Evolutionary conservation across 2,113 vertebrate species (phyloP).

Genomic region (Polyodon spathula): DNA sequence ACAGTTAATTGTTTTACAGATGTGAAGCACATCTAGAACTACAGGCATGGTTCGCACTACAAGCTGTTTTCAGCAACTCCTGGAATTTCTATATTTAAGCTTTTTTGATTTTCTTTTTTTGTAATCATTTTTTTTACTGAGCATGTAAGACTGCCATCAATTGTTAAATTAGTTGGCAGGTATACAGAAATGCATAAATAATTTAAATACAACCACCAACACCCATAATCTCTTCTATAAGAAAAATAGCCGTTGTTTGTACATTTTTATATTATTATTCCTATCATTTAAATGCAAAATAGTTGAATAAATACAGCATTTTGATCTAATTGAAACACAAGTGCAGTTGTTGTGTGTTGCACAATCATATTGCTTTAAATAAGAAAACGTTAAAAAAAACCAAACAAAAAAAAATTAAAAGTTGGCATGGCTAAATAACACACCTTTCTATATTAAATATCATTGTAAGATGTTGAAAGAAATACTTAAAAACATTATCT

Average conservation of each 20-base stretch:
- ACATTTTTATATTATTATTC: conserved; percentile 75
- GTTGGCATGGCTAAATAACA: conserved; percentile 58
- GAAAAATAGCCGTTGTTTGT: conserved; percentile 88
- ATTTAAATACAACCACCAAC: conserved; percentile 82
- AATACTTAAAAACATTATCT: conserved; percentile 40
- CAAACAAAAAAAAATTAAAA: conserved; percentile 46
- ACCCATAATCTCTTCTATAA: conserved; percentile 73
- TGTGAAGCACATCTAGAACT: conserved; percentile 73
- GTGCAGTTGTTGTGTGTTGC: conserved; percentile 69
- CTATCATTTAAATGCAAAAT: conserved; percentile 81
- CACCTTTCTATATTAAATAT: conserved; percentile 54
- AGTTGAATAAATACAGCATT: conserved; percentile 84
- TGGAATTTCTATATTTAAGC: conserved; percentile 57
- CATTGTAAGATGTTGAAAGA: conserved; percentile 35
- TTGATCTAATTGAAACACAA: conserved; percentile 77
- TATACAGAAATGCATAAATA: conserved; percentile 81
- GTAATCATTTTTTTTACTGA: conserved; percentile 52
- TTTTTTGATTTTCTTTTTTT: conserved; percentile 58
- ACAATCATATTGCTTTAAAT: conserved; percentile 71
- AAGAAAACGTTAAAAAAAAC: conserved; percentile 53
- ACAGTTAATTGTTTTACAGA: conserved; percentile 76
- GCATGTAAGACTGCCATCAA: conserved; percentile 72
- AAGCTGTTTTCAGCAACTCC: conserved; percentile 73
- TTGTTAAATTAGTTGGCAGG: conserved; percentile 74
- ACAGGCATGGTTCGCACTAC: conserved; percentile 71